Evolutionary conservation across 2,113 vertebrate genomes (phyloP), one percentile per base, ranked within the genome.

Genomic region (Terrapene triunguis): DNA sequence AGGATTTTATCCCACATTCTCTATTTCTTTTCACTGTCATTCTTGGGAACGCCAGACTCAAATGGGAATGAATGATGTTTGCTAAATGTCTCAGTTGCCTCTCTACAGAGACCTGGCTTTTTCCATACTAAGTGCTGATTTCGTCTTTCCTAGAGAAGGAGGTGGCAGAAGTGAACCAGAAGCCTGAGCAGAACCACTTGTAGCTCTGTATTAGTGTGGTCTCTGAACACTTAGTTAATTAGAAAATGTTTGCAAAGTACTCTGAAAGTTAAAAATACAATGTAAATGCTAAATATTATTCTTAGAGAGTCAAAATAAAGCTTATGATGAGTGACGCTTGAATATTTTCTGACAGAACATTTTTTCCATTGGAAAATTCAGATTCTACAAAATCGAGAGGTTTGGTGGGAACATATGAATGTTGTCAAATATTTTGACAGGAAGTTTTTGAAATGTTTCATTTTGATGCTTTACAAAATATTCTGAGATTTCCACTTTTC

Each of bases 41-140:
- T 32, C 54, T 3, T 42, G 53, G 62, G 25, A 35, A 11, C 0
- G 13, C 38, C 38, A 54, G 65, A 72, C n/a, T n/a, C 35, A 72
- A 10, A 22, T 21, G n/a, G 65, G 65, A 76, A n/a, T 0, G 8
- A 65, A 5, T 0, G 16, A 62, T 50, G 82, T 65, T 50, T 3
- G 32, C 0, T 2, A 0, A 44, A 48, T 4, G 55, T 32, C 82
- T 25, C 16, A 65, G 59, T 32, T 62, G 59, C 59, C 32, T 62
- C 29, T 32, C 59, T 35, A 62, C 29, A 35, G 76, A 19, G 3
- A 1, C 0, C 1, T 2, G 27, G 78, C 44, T 0, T 1, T 57
- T 21, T 27, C 89, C 89, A 51, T 54, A 54, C 53, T 57, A 38
- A 3, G 5, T 4, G 79, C 57, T 8, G 19, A 72, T 51, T 57